phyloP scores from a whole-genome alignment of 2,888 invertebrate genomes.

The Ptychoptera albimana region DNA sequence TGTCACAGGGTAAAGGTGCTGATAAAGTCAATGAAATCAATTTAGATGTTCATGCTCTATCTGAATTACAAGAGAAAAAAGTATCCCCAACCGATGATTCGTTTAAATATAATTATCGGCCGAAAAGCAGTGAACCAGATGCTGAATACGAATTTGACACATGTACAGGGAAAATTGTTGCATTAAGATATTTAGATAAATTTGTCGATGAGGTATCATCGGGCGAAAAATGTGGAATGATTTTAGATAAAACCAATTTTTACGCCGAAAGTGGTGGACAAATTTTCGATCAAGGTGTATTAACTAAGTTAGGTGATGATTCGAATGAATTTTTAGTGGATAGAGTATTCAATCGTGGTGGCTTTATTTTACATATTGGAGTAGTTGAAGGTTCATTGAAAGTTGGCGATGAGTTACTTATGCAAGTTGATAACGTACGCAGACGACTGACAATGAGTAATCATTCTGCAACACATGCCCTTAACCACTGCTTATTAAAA shows the following conservation, averaged over 20 bases:
- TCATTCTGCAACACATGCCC: constrained; percentile 92
- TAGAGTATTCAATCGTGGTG: constrained; percentile 88
- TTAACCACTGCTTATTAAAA: constrained; percentile 85
- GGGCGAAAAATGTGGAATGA: constrained; percentile 80
- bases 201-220: constrained; percentile 71
- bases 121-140: constrained; percentile 42
- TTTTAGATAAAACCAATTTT: constrained; percentile 85
- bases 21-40: constrained; percentile 70
- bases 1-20: constrained; percentile 74
- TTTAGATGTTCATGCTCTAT: constrained; percentile 90
- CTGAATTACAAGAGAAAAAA: constrained; percentile 63
- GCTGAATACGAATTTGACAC: constrained; percentile 61
- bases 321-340: constrained; percentile 81
- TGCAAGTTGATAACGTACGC: constrained; percentile 71
- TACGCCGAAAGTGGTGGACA: constrained; percentile 99
- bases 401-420: constrained; percentile 69
- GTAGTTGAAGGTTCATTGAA: constrained; percentile 67
- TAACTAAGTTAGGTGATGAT: constrained; percentile 69
- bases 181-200: constrained; percentile 59
- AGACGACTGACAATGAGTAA: constrained; percentile 94
- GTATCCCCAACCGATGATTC: constrained; percentile 78
- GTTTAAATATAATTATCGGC: constrained; percentile 77
- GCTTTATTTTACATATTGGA: constrained; percentile 89
- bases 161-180: constrained; percentile 63
- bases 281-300: constrained; percentile 88